A percentile compares a stretch with the other conserved stretches of the same genome.
Conservation (phyloP, 92 coral and sea anemone genomes). For the Porites lobata region DNA sequence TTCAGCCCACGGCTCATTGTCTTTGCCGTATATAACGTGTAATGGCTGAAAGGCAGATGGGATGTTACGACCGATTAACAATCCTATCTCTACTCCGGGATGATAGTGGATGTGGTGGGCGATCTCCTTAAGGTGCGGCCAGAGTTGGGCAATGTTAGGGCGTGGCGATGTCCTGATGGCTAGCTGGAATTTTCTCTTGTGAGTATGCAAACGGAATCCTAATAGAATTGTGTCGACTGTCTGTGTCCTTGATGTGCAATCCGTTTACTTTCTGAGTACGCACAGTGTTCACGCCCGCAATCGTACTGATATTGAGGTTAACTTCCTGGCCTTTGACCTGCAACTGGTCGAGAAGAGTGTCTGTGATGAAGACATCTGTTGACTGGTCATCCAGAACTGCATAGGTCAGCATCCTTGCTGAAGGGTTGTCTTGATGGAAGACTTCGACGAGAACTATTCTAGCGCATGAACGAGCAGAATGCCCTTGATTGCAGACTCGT, state of each 20-base stretch:
- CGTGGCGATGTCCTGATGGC: conserved; percentile 60
- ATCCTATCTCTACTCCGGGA: conserved; percentile 61
- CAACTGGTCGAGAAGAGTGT: too few species aligned
- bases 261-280: too few species aligned
- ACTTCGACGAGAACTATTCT: conserved; percentile 74
- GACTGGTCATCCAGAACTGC: conserved; percentile 81
- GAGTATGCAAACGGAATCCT: conserved; percentile 50
- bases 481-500: conserved; percentile 60
- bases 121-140: conserved; percentile 56
- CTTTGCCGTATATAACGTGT: conserved; percentile 67
- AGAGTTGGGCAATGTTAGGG: conserved; percentile 53
- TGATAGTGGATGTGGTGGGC: conserved; percentile 52
- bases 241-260: too few species aligned
- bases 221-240: too few species aligned
- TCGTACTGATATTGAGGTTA: too few species aligned
- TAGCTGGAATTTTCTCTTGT: conserved; percentile 48
- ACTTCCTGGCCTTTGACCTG: too few species aligned
- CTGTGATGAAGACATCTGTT: conserved; percentile 70
- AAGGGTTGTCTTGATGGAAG: conserved; percentile 54
- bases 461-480: conserved; percentile 74
- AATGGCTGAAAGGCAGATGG: conserved; percentile 67
- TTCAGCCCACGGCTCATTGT: conserved; percentile 85
- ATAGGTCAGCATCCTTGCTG: conserved; percentile 49
- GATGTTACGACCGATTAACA: conserved; percentile 66
- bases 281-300: too few species aligned